Conservation (phyloP, 2,888 invertebrate species). For the Torymus texanus region DNA sequence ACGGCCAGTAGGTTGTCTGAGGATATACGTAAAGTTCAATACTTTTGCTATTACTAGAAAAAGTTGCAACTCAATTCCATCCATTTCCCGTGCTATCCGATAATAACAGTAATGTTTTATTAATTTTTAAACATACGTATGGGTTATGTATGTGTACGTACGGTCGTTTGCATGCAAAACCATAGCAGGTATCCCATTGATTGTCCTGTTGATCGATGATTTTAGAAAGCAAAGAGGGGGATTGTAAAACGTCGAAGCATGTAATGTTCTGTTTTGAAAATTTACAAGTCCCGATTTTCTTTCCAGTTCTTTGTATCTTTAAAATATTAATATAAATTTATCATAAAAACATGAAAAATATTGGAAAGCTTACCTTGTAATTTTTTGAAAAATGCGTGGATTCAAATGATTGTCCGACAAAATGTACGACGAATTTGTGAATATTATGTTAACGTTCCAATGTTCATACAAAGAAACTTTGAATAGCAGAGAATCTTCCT, state of each 20-base stretch:
- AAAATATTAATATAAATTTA: not conserved
- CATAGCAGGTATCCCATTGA: slow-evolving; percentile 61
- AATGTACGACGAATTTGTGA: slow-evolving; percentile 4
- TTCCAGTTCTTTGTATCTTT: slow-evolving; percentile 1
- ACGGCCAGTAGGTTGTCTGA: slow-evolving; percentile 62
- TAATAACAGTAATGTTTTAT: slow-evolving; percentile 31
- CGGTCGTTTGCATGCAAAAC: slow-evolving; percentile 62
- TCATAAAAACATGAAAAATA: too few relatives aligned
- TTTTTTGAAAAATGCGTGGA: slow-evolving; percentile 15
- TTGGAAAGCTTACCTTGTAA: slow-evolving; percentile 5
- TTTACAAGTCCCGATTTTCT: slow-evolving; percentile 43
- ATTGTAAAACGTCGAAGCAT: slow-evolving; percentile 62
- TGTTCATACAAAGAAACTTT: slow-evolving; percentile 24
- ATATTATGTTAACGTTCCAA: slow-evolving; percentile 9
- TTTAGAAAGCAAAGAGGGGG: slow-evolving; percentile 67
- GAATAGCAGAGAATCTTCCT: not conserved
- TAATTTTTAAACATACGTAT: not conserved
- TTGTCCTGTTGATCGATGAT: slow-evolving; percentile 60
- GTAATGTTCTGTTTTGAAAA: slow-evolving; percentile 64
- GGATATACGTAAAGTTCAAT: slow-evolving; percentile 68
- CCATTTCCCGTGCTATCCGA: slow-evolving; percentile 62
- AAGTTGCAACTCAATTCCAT: slow-evolving; percentile 68
- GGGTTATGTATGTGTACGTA: slow-evolving; percentile 46
- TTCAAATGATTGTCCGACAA: slow-evolving; percentile 26
- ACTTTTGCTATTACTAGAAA: slow-evolving; percentile 66